Conservation (phyloP, 2,888 invertebrate genomes). For the Microplitis manilae region DNA sequence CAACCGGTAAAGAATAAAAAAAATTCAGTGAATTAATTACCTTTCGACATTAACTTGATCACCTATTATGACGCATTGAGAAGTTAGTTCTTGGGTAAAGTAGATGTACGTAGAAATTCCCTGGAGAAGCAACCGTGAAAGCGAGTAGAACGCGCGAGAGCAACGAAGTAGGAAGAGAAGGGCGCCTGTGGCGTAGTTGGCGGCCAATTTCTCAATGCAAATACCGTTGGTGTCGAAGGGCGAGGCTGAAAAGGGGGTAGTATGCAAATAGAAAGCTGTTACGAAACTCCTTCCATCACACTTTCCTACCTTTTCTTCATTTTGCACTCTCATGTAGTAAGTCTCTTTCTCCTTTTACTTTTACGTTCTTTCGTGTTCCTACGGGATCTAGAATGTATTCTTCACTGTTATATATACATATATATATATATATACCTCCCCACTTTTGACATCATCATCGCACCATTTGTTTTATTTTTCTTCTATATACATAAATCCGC, state of each 20-base stretch:
- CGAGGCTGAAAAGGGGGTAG: constrained; percentile 65
- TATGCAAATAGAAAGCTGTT: constrained; percentile 71
- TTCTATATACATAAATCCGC: constrained; percentile 36
- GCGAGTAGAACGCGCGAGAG: constrained; percentile 30
- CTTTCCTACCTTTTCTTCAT: constrained; percentile 42
- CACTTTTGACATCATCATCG: constrained; percentile 17
- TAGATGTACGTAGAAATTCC: constrained; percentile 27
- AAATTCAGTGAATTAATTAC: constrained; percentile 1
- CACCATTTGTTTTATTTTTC: constrained; percentile 45
- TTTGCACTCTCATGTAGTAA: constrained; percentile 32
- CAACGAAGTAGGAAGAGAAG: constrained; percentile 43
- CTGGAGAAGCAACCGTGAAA: constrained; percentile 29
- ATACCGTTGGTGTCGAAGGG: constrained; percentile 68
- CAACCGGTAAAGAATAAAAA: background rate
- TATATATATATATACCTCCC: background rate
- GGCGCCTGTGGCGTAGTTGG: constrained; percentile 63
- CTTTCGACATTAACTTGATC: constrained; percentile 6
- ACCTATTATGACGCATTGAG: constrained; percentile 12
- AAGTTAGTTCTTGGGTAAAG: constrained; percentile 19
- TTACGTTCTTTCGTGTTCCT: constrained; percentile 48
- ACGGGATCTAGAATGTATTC: constrained; percentile 32
- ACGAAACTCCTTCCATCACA: constrained; percentile 53
- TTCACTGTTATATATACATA: background rate
- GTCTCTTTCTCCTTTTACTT: constrained; percentile 28
- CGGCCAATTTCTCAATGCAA: constrained; percentile 72